Evolutionary conservation across 2,797 vertebrate genomes (phyloP), one percentile per base, ranked within the genome.

Genomic region (Agapornis canus): DNA sequence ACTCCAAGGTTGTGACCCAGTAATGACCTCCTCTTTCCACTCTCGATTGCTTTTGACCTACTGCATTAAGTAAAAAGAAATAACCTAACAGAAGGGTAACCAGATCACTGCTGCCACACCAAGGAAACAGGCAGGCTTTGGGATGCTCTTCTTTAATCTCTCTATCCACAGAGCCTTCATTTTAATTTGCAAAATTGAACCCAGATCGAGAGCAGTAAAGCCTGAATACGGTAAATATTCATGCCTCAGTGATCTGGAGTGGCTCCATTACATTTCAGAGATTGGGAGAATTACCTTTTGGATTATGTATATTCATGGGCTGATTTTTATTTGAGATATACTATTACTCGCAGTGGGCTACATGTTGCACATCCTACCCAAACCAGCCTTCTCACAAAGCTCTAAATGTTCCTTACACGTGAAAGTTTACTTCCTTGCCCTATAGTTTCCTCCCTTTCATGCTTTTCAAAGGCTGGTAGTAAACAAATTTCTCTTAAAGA

Each of bases 151-250:
- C 96, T 97, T 96, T 98, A 98, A 98, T 98, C 98, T 98, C 98
- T 97, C 97, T 97, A 97, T 98, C 98, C 98, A 97, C 97, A 97
- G 96, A 94, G 96, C 94, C 97, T 97, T 98, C 98, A 95, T 98
- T 98, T 98, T 98, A 98, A 98, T 98, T 98, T 98, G 97, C 98
- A 98, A 98, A 98, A 98, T 98, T 98, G 98, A 98, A 97, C 97
- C 96, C 97, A 98, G 98, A 97, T 98, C 94, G 96, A 98, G 97
- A 98, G 98, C 98, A 97, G 97, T 97, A 98, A 98, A 98, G 98
- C 98, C 98, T 94, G 97, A 97, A 96, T 96, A 97, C 86, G 31
- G 98, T 98, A 98, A 98, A 98, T 98, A 98, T 98, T 98, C 98
- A 98, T 98, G 98, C 98, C 97, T 97, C 97, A 95, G 97, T 98